phyloP scores from a whole-genome alignment of 1,140 invertebrate genomes.

The Micrasema longulum region DNA sequence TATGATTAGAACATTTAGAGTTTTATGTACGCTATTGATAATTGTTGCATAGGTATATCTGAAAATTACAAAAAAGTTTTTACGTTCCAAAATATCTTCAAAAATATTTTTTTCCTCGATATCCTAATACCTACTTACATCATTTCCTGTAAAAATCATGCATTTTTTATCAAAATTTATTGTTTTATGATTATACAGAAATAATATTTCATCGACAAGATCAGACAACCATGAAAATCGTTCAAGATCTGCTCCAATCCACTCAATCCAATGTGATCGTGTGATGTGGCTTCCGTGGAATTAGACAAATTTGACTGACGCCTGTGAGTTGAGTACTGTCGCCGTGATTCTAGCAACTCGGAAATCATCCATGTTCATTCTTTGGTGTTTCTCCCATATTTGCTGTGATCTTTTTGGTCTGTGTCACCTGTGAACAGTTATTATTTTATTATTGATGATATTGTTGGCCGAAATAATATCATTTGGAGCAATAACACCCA shows the following conservation, averaged over 20 bases:
- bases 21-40: too few species aligned
- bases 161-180: too few species aligned
- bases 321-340: slow-evolving; percentile 40
- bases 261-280: background rate
- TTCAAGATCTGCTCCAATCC: slow-evolving; percentile 4
- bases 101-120: too few species aligned
- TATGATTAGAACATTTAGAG: too few species aligned
- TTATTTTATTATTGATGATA: slow-evolving; percentile 48
- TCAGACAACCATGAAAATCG: too few species aligned
- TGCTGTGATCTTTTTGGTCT: slow-evolving; percentile 40
- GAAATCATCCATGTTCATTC: slow-evolving; percentile 45
- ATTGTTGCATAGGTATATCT: too few species aligned
- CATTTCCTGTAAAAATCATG: too few species aligned
- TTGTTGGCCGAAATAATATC: slow-evolving; percentile 37
- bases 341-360: slow-evolving; percentile 39
- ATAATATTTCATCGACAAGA: too few species aligned
- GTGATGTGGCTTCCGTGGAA: slow-evolving; percentile 48
- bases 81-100: too few species aligned
- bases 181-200: too few species aligned
- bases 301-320: slow-evolving; percentile 47
- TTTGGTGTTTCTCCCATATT: slow-evolving; percentile 44
- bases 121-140: too few species aligned
- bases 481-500: slow-evolving; percentile 34
- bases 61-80: too few species aligned
- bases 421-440: slow-evolving; percentile 42